These are phyloP conservation scores for Dryococelus australis DNA, from an alignment of 2,888 invertebrate species.

Conservation along the genomic window DNA sequence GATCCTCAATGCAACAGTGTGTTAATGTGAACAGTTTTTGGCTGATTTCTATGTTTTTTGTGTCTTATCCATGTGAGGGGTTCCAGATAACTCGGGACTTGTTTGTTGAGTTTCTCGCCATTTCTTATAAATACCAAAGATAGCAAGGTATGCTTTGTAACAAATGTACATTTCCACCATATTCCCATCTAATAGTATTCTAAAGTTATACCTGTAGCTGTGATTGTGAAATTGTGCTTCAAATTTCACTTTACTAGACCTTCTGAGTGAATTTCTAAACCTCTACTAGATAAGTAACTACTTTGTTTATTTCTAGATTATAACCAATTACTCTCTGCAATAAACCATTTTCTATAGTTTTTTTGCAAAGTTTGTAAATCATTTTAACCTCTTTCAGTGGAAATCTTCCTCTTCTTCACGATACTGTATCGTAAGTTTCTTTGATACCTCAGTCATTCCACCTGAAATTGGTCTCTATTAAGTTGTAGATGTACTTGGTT, in stretches of 20 bases:
- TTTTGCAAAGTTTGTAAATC: too few species aligned
- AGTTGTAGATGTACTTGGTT: background rate
- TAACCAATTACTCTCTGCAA: too few species aligned
- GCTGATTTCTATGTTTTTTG: background rate
- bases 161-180: background rate
- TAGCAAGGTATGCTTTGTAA: background rate
- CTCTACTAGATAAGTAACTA: background rate
- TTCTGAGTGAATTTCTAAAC: background rate
- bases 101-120: too few species aligned
- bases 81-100: too few species aligned
- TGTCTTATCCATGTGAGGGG: background rate
- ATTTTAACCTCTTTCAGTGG: background rate
- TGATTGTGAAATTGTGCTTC: background rate
- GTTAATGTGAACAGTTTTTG: background rate
- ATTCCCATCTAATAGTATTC: background rate
- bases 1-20: background rate
- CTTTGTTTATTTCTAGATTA: background rate
- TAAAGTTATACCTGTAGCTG: background rate
- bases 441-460: background rate
- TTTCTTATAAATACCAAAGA: background rate
- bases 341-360: too few species aligned
- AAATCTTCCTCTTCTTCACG: background rate
- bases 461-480: background rate
- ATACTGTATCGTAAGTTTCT: background rate
- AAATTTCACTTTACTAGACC: background rate